Evolutionary conservation across 1,140 invertebrate genomes (phyloP).

Genomic region (Akabosia matsudoensis): DNA sequence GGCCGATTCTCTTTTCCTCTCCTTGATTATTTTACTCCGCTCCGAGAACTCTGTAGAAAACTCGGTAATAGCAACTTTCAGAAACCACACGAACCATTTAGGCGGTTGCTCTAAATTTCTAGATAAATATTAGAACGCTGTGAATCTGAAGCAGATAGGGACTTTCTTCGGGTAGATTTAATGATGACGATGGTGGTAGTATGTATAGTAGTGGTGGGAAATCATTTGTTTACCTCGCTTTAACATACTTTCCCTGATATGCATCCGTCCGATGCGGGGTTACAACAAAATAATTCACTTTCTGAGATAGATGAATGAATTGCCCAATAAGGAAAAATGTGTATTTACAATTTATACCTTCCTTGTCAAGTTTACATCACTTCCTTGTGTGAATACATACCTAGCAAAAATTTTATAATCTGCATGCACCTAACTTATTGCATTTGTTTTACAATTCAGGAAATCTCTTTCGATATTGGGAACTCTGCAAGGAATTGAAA

Average conservation of each 20-base stretch:
- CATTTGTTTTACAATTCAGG: too few relatives aligned
- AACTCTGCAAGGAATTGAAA: too few relatives aligned
- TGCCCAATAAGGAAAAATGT: too few relatives aligned
- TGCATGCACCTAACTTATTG: too few relatives aligned
- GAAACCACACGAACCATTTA: not conserved
- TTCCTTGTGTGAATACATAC: too few relatives aligned
- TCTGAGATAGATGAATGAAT: too few relatives aligned
- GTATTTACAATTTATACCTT: too few relatives aligned
- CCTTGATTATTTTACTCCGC: conserved; percentile 47
- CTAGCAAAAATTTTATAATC: too few relatives aligned
- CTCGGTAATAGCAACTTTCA: not conserved
- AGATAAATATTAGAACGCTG: not conserved
- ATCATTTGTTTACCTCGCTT: not conserved
- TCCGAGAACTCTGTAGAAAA: conserved; percentile 6
- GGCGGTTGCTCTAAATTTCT: not conserved
- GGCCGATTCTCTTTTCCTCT: conserved; percentile 45
- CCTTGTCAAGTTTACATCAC: too few relatives aligned
- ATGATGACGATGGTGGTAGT: not conserved
- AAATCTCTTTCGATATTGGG: too few relatives aligned
- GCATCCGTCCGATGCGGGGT: not conserved
- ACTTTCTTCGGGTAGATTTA: not conserved
- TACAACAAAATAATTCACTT: too few relatives aligned
- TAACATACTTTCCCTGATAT: not conserved
- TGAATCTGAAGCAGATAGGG: not conserved
- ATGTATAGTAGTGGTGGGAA: not conserved